Conservation (phyloP, 2,113 vertebrate genomes). For the Psittacus erithacus region DNA sequence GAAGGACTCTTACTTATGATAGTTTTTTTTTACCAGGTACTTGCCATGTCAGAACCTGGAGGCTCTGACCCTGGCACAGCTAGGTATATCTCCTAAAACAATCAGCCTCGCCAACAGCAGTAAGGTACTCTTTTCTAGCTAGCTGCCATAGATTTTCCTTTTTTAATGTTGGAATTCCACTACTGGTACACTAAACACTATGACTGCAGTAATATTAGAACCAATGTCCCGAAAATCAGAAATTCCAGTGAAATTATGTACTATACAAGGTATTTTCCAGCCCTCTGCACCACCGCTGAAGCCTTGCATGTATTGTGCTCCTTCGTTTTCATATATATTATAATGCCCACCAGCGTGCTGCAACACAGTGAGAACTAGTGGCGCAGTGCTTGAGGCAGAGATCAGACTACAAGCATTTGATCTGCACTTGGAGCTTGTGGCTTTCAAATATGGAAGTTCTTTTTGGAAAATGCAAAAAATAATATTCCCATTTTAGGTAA, state of each 20-base stretch:
- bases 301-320: constrained; percentile 24
- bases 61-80: not conserved
- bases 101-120: not conserved
- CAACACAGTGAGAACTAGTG: not conserved
- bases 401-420: not conserved
- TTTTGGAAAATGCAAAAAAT: not conserved
- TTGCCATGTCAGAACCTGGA: not conserved
- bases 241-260: constrained; percentile 42
- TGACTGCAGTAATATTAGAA: constrained; percentile 46
- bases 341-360: constrained; percentile 32
- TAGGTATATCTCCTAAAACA: not conserved
- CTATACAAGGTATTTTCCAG: constrained; percentile 6
- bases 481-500: not conserved
- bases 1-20: not conserved
- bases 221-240: constrained; percentile 62
- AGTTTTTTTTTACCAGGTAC: not conserved
- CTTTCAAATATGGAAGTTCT: not conserved
- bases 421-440: not conserved
- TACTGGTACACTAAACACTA: constrained; percentile 27
- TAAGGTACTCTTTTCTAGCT: constrained; percentile 16
- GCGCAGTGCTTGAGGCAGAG: not conserved
- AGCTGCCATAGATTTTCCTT: not conserved
- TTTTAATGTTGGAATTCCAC: constrained; percentile 1
- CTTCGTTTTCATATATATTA: constrained; percentile 56
- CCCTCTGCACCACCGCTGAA: not conserved